A percentile compares a stretch with the other conserved stretches of the same genome.
Conservation (phyloP, 2,888 invertebrate genomes). For the Sicus ferrugineus region DNA sequence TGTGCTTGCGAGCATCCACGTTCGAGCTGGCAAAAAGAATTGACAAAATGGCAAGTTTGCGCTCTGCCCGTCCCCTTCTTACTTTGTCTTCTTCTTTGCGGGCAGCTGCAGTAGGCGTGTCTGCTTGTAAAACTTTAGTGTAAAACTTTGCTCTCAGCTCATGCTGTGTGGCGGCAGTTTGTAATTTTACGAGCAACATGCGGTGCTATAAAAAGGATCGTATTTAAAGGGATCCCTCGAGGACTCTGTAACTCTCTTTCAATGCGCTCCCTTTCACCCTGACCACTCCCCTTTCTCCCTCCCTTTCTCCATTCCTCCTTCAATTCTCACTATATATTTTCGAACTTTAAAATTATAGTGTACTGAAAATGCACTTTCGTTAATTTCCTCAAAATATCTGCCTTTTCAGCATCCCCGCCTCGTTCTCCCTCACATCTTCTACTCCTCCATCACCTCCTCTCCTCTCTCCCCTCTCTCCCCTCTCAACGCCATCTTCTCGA, state of each 20-base stretch:
- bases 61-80: neutral
- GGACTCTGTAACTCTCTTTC: neutral
- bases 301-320: neutral
- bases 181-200: conserved; percentile 29
- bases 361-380: too few relatives aligned
- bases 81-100: neutral
- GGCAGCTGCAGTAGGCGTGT: neutral
- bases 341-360: too few relatives aligned
- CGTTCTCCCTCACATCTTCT: too few relatives aligned
- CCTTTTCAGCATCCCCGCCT: too few relatives aligned
- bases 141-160: conserved; percentile 26
- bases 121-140: conserved; percentile 1
- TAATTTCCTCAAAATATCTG: too few relatives aligned
- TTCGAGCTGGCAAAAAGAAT: neutral
- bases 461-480: too few relatives aligned
- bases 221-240: neutral
- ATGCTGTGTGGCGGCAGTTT: conserved; percentile 10
- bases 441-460: too few relatives aligned
- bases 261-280: neutral
- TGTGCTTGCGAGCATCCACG: neutral
- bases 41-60: neutral
- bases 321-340: neutral
- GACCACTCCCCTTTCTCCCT: neutral
- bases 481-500: too few relatives aligned
- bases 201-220: too few relatives aligned